Evolutionary conservation across 1,140 invertebrate species (phyloP), one percentile per base, ranked within the genome.

Genomic region (Diachasma alloeum): DNA sequence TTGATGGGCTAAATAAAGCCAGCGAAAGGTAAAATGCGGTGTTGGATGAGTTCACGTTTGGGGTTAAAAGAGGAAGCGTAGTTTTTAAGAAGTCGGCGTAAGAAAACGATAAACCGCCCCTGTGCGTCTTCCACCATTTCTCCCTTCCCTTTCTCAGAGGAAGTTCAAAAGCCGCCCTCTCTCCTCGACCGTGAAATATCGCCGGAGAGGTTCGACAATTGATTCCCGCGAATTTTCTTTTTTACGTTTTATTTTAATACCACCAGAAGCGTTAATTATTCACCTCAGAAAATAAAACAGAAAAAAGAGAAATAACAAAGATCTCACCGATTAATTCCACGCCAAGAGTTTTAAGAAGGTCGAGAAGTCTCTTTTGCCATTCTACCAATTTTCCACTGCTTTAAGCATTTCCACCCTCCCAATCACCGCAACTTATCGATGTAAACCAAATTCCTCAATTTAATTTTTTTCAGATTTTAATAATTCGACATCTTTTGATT

Each of bases 121-220:
- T 75, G 26, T 71, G 68, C 46, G n/a, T 77, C 67, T 67, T 56
- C 70, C 42, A 26, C 26, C 22, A 24, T 73, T 9, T 36, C 74
- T 59, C 13, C 17, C 44, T 48, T 31, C n/a, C 4, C 4, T 48
- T 48, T 48, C 39, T 75, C 26, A 48, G 74, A 24, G 73, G 63
- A 36, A 36, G 22, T 36, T 36, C 36, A 36, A 67, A 78, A 78
- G 79, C 78, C 82, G 81, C 79, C 80, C 85, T 85, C 85, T 88
- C 86, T 88, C 31, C n/a, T 89, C 87, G 87, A 84, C 87, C 86
- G 83, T 88, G 86, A 89, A 88, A 89, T 88, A 88, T 88, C 83
- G 85, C 84, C 84, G 86, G 88, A 87, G 87, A 88, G 87, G 85
- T 88, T 89, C 88, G 86, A 88, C 88, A 89, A 89, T 88, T 89